These are phyloP conservation scores for Drosophila auraria DNA, from an alignment of 1,140 invertebrate species.

Conservation along the genomic window DNA sequence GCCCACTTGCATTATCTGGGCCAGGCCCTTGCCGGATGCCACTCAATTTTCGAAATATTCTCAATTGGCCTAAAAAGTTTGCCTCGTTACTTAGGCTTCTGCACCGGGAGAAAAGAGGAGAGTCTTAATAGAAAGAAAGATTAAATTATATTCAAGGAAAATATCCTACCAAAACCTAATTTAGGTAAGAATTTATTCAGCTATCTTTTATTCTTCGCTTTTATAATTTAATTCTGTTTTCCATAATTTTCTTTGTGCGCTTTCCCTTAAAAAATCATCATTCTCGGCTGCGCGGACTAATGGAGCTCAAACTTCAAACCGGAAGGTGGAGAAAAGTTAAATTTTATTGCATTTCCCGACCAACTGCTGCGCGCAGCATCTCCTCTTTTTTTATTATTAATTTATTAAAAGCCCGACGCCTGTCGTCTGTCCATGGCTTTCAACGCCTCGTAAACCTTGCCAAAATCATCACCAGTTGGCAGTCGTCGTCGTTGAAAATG, in stretches of 20 bases:
- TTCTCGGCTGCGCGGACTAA: slow-evolving; percentile 28
- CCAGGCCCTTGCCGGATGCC: slow-evolving; percentile 18
- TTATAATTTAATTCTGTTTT: too few species aligned
- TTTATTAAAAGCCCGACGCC: slow-evolving; percentile 73
- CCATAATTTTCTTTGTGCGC: background rate
- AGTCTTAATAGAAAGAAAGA: background rate
- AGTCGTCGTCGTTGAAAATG: slow-evolving; percentile 56
- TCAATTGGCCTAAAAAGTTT: slow-evolving; percentile 44
- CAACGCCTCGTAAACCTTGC: slow-evolving; percentile 77
- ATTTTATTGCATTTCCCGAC: slow-evolving; percentile 62
- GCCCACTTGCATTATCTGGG: slow-evolving; percentile 27
- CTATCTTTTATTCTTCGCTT: background rate
- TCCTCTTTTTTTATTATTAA: slow-evolving; percentile 70
- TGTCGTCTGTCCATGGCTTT: slow-evolving; percentile 42
- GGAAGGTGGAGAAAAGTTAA: slow-evolving; percentile 8
- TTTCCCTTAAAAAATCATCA: slow-evolving; percentile 6
- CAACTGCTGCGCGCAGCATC: slow-evolving; percentile 26
- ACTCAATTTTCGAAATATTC: slow-evolving; percentile 43
- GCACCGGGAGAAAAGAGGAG: background rate
- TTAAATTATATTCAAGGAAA: background rate
- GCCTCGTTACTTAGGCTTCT: slow-evolving; percentile 15
- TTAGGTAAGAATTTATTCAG: rapidly evolving
- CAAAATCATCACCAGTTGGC: slow-evolving; percentile 62
- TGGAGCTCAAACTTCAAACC: slow-evolving; percentile 42
- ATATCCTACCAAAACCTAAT: background rate